phyloP scores from a whole-genome alignment of 2,888 invertebrate species.

The Phlogophora meticulosa region DNA sequence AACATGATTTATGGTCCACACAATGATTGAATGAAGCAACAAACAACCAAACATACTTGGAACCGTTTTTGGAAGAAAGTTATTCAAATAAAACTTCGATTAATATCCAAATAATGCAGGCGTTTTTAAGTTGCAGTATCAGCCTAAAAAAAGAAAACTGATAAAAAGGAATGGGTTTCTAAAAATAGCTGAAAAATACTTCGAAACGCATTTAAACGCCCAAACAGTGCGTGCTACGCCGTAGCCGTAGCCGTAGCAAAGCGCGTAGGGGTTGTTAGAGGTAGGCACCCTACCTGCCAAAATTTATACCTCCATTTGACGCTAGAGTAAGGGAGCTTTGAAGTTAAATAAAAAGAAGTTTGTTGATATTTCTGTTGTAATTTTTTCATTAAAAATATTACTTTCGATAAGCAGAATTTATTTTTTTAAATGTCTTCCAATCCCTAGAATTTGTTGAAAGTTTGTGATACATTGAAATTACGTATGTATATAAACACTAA shows the following conservation, averaged over 20 bases:
- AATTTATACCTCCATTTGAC: neutral
- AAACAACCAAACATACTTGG: neutral
- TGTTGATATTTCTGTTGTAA: neutral
- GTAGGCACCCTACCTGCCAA: neutral
- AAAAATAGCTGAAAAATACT: neutral
- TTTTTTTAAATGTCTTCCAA: too few species aligned
- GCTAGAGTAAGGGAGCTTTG: neutral
- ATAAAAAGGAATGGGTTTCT: neutral
- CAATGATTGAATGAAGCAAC: conserved; percentile 6
- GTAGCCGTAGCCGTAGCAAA: conserved; percentile 21
- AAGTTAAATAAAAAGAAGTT: neutral
- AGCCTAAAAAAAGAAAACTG: neutral
- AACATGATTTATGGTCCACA: neutral
- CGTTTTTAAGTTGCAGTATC: neutral
- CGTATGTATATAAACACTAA: conserved; percentile 17
- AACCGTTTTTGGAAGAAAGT: neutral
- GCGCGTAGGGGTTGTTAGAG: neutral
- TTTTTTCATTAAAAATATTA: neutral
- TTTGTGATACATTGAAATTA: neutral
- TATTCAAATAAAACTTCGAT: too few species aligned
- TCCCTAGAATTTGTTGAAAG: conserved; percentile 4
- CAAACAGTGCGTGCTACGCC: conserved; percentile 11
- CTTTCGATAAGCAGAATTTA: neutral
- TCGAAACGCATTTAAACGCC: neutral
- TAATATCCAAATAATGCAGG: neutral